phyloP scores from a whole-genome alignment of 2,113 vertebrate species.

The Engystomops pustulosus region DNA sequence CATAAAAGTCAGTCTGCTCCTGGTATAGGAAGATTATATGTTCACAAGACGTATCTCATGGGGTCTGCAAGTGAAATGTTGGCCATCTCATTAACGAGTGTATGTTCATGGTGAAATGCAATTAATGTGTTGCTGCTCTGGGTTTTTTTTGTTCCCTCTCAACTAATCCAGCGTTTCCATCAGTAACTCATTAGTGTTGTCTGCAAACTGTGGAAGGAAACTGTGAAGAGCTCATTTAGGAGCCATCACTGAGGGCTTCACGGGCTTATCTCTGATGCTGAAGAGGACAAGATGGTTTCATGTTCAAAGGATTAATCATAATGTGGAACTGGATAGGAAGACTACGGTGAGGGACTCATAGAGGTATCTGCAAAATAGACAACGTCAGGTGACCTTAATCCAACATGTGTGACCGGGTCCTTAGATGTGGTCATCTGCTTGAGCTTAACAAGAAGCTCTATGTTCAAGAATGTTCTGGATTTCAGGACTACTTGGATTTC shows the following conservation, averaged over 20 bases:
- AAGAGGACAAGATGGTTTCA: not conserved
- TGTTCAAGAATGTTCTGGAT: no score
- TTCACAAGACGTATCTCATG: conserved; percentile 23
- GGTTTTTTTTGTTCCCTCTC: not conserved
- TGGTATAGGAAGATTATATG: conserved; percentile 35
- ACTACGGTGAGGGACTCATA: not conserved
- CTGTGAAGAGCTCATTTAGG: not conserved
- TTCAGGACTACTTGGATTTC: no score
- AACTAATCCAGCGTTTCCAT: conserved; percentile 26
- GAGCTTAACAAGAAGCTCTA: no score
- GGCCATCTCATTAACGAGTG: conserved; percentile 35
- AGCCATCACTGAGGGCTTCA: not conserved
- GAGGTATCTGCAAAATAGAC: no score
- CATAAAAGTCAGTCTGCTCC: conserved; percentile 24
- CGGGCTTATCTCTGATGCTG: not conserved
- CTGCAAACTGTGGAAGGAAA: not conserved
- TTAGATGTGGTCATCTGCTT: no score
- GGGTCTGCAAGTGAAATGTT: conserved; percentile 33
- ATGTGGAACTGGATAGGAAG: not conserved
- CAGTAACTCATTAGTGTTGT: conserved; percentile 11
- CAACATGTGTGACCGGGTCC: no score
- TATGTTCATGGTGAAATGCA: conserved; percentile 42
- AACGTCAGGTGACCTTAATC: no score
- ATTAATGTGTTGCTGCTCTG: conserved; percentile 39
- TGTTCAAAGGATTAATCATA: not conserved